phyloP scores from a whole-genome alignment of 2,888 invertebrate species.

The Aplocera efformata region DNA sequence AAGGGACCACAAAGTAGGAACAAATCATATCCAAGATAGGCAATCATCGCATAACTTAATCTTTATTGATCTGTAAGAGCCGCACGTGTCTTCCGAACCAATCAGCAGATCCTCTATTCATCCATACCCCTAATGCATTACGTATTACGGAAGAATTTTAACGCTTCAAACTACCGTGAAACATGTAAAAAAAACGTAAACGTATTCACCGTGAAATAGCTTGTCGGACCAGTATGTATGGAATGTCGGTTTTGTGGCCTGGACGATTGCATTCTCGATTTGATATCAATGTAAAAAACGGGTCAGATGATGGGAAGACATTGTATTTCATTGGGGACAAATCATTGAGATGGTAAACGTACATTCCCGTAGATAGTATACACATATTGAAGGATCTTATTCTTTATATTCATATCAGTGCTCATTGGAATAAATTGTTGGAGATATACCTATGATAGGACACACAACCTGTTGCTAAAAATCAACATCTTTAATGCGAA shows the following conservation, averaged over 20 bases:
- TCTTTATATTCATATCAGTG: no score
- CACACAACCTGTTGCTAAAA: no score
- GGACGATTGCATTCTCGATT: conserved; percentile 57
- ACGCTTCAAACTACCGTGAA: conserved; percentile 46
- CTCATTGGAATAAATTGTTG: no score
- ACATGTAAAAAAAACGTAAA: no score
- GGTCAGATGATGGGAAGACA: conserved; percentile 15
- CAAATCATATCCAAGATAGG: no score
- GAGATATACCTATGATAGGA: no score
- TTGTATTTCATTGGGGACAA: neutral
- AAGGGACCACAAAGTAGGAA: no score
- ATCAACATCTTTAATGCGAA: no score
- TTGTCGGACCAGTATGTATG: conserved; percentile 55
- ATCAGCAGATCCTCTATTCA: conserved; percentile 2
- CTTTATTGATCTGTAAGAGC: no score
- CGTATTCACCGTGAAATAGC: conserved; percentile 62
- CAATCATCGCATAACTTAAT: no score
- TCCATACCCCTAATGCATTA: conserved; percentile 14
- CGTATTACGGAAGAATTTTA: conserved; percentile 56
- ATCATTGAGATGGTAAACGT: neutral
- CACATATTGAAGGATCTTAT: no score
- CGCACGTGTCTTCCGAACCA: conserved; percentile 1
- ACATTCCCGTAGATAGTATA: no score
- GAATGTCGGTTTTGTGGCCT: conserved; percentile 60
- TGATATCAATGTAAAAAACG: conserved; percentile 43